Evolutionary conservation across 2,113 vertebrate genomes (phyloP).

Genomic region (Cavia porcellus): DNA sequence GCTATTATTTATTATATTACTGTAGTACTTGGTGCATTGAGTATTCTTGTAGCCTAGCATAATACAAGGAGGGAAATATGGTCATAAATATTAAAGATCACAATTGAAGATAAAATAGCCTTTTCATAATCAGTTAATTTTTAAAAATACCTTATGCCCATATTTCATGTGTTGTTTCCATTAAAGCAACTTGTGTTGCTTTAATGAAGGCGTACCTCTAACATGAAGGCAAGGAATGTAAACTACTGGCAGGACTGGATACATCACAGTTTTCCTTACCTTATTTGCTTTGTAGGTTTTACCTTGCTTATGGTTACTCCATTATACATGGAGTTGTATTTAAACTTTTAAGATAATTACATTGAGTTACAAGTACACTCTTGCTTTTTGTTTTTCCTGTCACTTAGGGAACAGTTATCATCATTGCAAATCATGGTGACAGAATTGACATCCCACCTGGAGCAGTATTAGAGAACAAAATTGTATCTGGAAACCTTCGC

Average conservation of each 20-base stretch:
- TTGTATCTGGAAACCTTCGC: slow-evolving; percentile 98
- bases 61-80: slow-evolving; percentile 30
- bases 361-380: slow-evolving; percentile 16
- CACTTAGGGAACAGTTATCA: slow-evolving; percentile 97
- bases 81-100: slow-evolving; percentile 51
- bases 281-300: slow-evolving; percentile 40
- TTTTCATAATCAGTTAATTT: slow-evolving; percentile 58
- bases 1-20: not conserved
- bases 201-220: slow-evolving; percentile 21
- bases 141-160: not conserved
- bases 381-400: slow-evolving; percentile 56
- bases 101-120: slow-evolving; percentile 24
- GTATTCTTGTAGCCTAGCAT: not conserved
- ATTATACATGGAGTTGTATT: not conserved
- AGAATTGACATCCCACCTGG: slow-evolving; percentile 98
- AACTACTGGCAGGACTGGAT: not conserved
- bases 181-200: slow-evolving; percentile 26
- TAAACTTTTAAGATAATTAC: slow-evolving; percentile 44
- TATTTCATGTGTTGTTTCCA: slow-evolving; percentile 32
- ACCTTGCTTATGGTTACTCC: slow-evolving; percentile 38
- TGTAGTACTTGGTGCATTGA: slow-evolving; percentile 15
- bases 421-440: slow-evolving; percentile 99
- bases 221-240: not conserved
- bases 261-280: slow-evolving; percentile 2
- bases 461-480: slow-evolving; percentile 98